These are phyloP conservation scores for Aurelia aurita DNA, from an alignment of 30 jellyfish, hydroid and myxozoan species.

Conservation along the genomic window DNA sequence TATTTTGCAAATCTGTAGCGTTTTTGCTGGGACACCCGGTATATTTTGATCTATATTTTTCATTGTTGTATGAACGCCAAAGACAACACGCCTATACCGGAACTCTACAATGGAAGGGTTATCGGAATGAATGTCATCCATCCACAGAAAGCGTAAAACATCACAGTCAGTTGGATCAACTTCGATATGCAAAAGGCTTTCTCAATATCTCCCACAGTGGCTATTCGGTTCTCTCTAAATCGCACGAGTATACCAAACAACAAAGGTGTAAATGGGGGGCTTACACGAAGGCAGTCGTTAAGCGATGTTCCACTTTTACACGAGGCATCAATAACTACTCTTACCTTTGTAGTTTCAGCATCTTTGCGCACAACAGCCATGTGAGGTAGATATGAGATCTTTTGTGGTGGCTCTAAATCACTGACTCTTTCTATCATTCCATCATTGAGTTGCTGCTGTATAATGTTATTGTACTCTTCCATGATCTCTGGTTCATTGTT, in stretches of 20 bases:
- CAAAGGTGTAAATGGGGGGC: slow-evolving; percentile 51
- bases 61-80: no score
- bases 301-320: slow-evolving; percentile 35
- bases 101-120: neutral
- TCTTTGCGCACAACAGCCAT: slow-evolving; percentile 47
- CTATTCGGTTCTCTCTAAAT: slow-evolving; percentile 13
- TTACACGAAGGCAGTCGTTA: slow-evolving; percentile 61
- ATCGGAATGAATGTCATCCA: neutral
- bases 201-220: slow-evolving; percentile 42
- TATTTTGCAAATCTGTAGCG: no score
- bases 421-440: slow-evolving; percentile 2
- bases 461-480: neutral
- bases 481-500: neutral
- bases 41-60: no score
- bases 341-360: slow-evolving; percentile 42
- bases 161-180: slow-evolving; percentile 36
- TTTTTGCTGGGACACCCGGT: no score
- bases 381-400: slow-evolving; percentile 24
- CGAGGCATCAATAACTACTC: slow-evolving; percentile 45
- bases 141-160: slow-evolving; percentile 43
- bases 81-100: slow-evolving; percentile 5
- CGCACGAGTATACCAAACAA: slow-evolving; percentile 43
- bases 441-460: slow-evolving; percentile 13
- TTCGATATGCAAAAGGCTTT: slow-evolving; percentile 42
- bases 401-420: neutral